These are phyloP conservation scores for Delphinapterus leucas DNA, from an alignment of 2,113 vertebrate genomes.

Conservation along the genomic window DNA sequence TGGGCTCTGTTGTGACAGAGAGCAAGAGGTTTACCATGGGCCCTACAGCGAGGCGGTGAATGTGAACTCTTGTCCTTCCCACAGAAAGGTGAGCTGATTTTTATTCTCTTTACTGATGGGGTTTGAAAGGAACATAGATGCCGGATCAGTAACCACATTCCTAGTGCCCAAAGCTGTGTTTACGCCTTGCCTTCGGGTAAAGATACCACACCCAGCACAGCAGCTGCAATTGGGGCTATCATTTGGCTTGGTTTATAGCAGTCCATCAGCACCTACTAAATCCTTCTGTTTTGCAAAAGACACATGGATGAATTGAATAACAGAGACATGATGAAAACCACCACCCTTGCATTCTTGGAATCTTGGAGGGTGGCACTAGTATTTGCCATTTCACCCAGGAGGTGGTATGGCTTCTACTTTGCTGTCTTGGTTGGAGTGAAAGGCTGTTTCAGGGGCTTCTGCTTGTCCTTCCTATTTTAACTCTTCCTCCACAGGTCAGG, in stretches of 20 bases:
- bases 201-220: background rate
- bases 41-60: background rate
- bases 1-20: background rate
- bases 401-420: background rate
- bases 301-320: background rate
- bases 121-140: background rate
- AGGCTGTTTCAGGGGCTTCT: background rate
- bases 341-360: background rate
- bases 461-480: background rate
- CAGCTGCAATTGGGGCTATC: background rate
- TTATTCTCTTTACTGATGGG: background rate
- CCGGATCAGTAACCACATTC: background rate
- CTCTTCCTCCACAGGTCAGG: background rate
- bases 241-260: background rate
- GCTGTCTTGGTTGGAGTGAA: background rate
- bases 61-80: background rate
- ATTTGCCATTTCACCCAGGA: background rate
- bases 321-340: background rate
- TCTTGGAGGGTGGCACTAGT: accelerated
- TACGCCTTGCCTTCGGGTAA: background rate
- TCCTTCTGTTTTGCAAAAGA: background rate
- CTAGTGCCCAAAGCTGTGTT: background rate
- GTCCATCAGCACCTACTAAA: accelerated
- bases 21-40: too few species aligned
- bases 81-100: background rate